Evolutionary conservation across 1,140 invertebrate species (phyloP), one percentile per base, ranked within the genome.

Genomic region (Trachymyrmex cornetzi): DNA sequence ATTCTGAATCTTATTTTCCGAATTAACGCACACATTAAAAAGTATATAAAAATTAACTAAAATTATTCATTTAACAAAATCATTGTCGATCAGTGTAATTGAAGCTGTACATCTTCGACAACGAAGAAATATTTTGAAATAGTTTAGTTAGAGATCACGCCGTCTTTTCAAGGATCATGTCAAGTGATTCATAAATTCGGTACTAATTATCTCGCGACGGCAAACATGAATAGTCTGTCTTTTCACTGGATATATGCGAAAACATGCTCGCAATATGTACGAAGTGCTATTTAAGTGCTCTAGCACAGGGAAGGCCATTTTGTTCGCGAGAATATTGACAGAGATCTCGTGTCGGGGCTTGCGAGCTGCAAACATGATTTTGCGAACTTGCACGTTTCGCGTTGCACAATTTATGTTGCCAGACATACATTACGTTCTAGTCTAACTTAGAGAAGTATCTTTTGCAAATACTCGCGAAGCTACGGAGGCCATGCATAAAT

Each of bases 271-370:
- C 64, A 85, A 79, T 80, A 77, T 67, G 77, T 44, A 53, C 79
- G 77, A 75, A 34, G 55, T 61, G 69, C 74, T 82, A 77, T 88
- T 88, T 88, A 69, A 81, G 75, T 77, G 53, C 14, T 63, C 57
- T 44, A 57, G 57, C 84, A 80, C 64, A 48, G 44, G 66, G 77
- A 87, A 84, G 85, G 77, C 82, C 84, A 72, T 75, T 77, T 74
- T 34, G 77, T 61, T 80, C 34, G 77, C 57, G 63, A 84, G 71
- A 72, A 87, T 89, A 87, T 89, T 89, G 79, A 89, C 88, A 89
- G 59, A 87, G 86, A 77, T 69, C 86, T 87, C 86, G 63, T 72
- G 48, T 71, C 16, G 1, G 16, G 48, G 16, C 77, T 77, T 27
- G 53, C 74, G 77, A 38, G 77, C 67, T 57, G 71, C 64, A 87